phyloP scores from a whole-genome alignment of 1,140 invertebrate species.

The Andrena cerasifolii region DNA sequence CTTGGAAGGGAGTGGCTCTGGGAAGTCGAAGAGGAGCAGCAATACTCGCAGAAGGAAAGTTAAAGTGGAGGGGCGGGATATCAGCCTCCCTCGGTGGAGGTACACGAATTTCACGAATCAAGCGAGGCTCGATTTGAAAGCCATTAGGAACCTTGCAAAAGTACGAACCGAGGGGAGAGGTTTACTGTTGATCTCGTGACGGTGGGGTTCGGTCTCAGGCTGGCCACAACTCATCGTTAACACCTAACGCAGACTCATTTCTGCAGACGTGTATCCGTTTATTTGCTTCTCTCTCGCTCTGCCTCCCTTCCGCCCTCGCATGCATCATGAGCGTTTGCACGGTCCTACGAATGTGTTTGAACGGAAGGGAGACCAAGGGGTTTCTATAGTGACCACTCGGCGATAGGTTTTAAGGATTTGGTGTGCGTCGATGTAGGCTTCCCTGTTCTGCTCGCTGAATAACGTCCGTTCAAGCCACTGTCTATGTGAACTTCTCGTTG shows the following conservation, averaged over 20 bases:
- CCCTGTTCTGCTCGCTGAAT: neutral
- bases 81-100: too few relatives aligned
- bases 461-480: neutral
- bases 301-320: too few relatives aligned
- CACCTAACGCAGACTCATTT: constrained; percentile 53
- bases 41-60: too few relatives aligned
- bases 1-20: too few relatives aligned
- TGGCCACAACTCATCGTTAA: constrained; percentile 63
- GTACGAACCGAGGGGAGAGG: constrained; percentile 8
- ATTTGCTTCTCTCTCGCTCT: constrained; percentile 31
- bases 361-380: neutral
- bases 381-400: constrained; percentile 23
- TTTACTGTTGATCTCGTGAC: constrained; percentile 48
- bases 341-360: neutral
- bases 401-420: constrained; percentile 29
- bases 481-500: too few relatives aligned
- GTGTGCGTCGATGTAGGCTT: neutral
- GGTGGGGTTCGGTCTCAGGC: constrained; percentile 41
- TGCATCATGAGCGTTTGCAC: neutral
- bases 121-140: constrained; percentile 25
- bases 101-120: constrained; percentile 4
- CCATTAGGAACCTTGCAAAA: constrained; percentile 54
- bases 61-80: too few relatives aligned
- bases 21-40: too few relatives aligned
- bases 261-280: constrained; percentile 36